Evolutionary conservation across 2,888 invertebrate genomes (phyloP).

Genomic region (Idaea dimidiata): DNA sequence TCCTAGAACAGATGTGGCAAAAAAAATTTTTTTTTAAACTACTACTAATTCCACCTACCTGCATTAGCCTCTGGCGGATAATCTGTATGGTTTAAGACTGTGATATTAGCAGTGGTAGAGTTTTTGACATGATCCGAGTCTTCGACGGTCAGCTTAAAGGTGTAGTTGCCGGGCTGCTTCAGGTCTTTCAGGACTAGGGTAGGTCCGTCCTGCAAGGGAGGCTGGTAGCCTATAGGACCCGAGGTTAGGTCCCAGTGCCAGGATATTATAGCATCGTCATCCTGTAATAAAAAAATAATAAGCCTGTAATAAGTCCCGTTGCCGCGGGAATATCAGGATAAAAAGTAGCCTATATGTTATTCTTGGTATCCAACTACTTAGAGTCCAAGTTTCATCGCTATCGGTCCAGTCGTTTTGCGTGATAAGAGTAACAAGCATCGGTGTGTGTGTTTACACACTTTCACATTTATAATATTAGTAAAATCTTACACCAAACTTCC

Average conservation of each 20-base stretch:
- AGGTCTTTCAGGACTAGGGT: slow-evolving; percentile 93
- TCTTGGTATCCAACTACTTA: too few species aligned
- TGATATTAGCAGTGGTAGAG: slow-evolving; percentile 92
- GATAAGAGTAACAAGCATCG: too few species aligned
- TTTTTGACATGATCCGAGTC: slow-evolving; percentile 94
- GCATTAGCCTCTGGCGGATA: slow-evolving; percentile 98
- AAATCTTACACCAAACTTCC: too few species aligned
- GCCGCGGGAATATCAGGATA: too few species aligned
- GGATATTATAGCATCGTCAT: slow-evolving; percentile 91
- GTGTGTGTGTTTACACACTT: too few species aligned
- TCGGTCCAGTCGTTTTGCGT: too few species aligned
- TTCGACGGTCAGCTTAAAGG: slow-evolving; percentile 93
- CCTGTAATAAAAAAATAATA: slow-evolving; percentile 47
- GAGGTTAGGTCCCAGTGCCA: slow-evolving; percentile 97
- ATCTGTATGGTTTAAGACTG: slow-evolving; percentile 93
- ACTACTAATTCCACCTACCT: slow-evolving; percentile 54
- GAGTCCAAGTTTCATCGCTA: too few species aligned
- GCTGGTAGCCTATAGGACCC: slow-evolving; percentile 93
- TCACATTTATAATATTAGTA: too few species aligned
- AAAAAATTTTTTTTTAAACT: too few species aligned
- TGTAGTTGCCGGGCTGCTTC: slow-evolving; percentile 92
- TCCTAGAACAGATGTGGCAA: too few species aligned
- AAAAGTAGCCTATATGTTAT: too few species aligned
- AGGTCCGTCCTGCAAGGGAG: slow-evolving; percentile 87
- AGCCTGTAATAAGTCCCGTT: too few species aligned